Percentiles rank a stretch among this genome's conserved stretches.
phyloP scores from a whole-genome alignment of 2,113 vertebrate species.

The Cervus canadensis region DNA sequence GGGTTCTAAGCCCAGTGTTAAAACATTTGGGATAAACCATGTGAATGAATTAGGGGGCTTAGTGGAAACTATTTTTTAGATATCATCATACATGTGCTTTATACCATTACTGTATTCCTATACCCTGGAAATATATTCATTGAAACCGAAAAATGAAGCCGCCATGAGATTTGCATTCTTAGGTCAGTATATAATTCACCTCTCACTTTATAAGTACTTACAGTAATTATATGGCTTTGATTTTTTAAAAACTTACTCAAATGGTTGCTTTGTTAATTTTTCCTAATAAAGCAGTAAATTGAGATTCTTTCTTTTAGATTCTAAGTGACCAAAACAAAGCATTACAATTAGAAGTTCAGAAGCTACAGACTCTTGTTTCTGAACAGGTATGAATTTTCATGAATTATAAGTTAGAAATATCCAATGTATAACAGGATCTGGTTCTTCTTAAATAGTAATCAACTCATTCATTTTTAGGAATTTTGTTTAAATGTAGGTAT shows the following conservation, averaged over 20 bases:
- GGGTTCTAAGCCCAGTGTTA: neutral
- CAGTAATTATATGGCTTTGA: neutral
- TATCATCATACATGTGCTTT: neutral
- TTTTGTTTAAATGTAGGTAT: neutral
- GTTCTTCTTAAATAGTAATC: neutral
- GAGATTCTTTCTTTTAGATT: conserved; percentile 75
- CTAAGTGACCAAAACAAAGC: conserved; percentile 80
- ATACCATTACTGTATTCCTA: neutral
- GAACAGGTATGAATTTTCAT: conserved; percentile 78
- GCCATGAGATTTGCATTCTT: neutral
- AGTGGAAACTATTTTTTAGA: neutral
- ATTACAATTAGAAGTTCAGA: conserved; percentile 82
- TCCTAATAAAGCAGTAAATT: conserved; percentile 22
- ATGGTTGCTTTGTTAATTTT: conserved; percentile 25
- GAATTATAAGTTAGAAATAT: neutral
- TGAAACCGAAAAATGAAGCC: neutral
- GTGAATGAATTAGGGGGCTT: neutral
- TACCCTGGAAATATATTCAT: neutral
- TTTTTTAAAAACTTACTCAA: neutral
- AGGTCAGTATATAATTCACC: neutral
- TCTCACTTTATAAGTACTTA: neutral
- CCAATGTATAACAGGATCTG: neutral
- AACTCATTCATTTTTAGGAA: neutral
- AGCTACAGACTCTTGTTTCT: conserved; percentile 78
- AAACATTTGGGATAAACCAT: neutral